Evolutionary conservation across 2,113 vertebrate genomes (phyloP).

Genomic region (Polyodon spathula): DNA sequence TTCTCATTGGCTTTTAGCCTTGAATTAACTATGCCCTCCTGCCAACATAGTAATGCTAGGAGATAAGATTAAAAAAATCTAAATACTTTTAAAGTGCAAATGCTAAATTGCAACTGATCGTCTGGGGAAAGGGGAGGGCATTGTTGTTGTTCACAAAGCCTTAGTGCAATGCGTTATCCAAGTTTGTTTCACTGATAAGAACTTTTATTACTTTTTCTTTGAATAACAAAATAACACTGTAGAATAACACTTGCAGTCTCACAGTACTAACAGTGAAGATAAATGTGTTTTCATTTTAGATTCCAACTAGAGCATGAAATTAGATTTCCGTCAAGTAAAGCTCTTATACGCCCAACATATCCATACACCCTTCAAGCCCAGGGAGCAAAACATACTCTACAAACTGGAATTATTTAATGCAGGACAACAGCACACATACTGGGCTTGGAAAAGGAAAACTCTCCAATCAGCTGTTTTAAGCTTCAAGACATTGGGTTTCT

Average conservation of each 20-base stretch:
- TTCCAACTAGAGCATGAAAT: slow-evolving; percentile 39
- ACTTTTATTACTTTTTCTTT: slow-evolving; percentile 24
- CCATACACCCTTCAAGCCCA: not conserved
- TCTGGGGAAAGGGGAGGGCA: slow-evolving; percentile 1
- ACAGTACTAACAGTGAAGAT: slow-evolving; percentile 25
- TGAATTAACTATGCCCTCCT: no score
- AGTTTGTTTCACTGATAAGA: slow-evolving; percentile 19
- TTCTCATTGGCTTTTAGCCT: no score
- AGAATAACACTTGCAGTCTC: slow-evolving; percentile 17
- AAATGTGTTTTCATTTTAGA: slow-evolving; percentile 29
- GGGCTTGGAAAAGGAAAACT: slow-evolving; percentile 80
- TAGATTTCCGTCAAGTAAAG: slow-evolving; percentile 29
- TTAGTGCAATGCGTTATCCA: slow-evolving; percentile 6
- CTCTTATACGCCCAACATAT: slow-evolving; percentile 18
- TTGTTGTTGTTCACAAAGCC: slow-evolving; percentile 5
- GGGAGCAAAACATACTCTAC: not conserved
- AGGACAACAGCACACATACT: slow-evolving; percentile 50
- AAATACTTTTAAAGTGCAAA: not conserved
- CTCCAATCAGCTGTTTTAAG: slow-evolving; percentile 87
- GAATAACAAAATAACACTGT: slow-evolving; percentile 5
- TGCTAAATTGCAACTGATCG: not conserved
- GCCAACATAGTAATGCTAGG: not conserved
- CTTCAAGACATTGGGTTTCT: slow-evolving; percentile 80
- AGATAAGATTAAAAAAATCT: not conserved
- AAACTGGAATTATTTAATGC: not conserved